A percentile compares a stretch with the other conserved stretches of the same genome.
These are phyloP conservation scores for Platanista minor DNA, from an alignment of 2,113 vertebrate species.

Conservation along the genomic window DNA sequence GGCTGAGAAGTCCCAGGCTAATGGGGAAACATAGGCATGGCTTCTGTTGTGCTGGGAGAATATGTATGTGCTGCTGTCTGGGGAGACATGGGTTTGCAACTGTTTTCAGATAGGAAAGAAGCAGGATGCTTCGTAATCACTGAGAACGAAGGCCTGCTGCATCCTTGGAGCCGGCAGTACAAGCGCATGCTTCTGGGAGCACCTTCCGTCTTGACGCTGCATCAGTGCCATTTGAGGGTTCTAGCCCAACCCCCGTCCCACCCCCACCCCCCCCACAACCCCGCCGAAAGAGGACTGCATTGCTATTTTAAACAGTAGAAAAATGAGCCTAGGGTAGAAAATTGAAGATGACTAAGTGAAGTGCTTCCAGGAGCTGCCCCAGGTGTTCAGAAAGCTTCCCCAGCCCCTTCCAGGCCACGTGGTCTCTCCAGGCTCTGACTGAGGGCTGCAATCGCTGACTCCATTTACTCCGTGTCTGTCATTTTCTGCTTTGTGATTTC, in stretches of 20 bases:
- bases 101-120: background rate
- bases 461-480: background rate
- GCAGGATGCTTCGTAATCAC: background rate
- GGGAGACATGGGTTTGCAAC: background rate
- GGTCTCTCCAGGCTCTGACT: background rate
- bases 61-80: background rate
- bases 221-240: too few species aligned
- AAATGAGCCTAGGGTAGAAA: background rate
- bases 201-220: rapidly evolving
- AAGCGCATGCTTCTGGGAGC: background rate
- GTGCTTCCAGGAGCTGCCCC: background rate
- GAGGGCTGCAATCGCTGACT: background rate
- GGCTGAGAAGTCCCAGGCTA: background rate
- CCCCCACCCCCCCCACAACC: rapidly evolving
- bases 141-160: background rate
- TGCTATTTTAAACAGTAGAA: background rate
- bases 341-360: background rate
- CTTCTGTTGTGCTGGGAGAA: background rate
- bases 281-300: too few species aligned
- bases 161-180: background rate
- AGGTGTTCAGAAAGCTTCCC: background rate
- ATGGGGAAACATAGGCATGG: rapidly evolving
- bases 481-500: background rate
- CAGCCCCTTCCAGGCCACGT: background rate
- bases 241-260: background rate